phyloP scores from a whole-genome alignment of 2,888 invertebrate species.

The Trichogramma evanescens region DNA sequence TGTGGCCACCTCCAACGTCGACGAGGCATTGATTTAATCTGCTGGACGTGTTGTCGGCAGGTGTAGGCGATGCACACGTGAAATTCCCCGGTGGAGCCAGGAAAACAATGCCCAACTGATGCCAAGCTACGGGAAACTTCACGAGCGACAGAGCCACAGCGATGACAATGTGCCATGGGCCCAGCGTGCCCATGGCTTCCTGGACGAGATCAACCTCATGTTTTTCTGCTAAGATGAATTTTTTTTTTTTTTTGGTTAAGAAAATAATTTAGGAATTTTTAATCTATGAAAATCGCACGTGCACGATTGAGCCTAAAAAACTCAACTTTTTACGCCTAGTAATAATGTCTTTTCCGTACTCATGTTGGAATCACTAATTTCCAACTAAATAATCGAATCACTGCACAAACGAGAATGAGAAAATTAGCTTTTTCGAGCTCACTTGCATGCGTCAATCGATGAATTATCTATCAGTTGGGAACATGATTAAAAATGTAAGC shows the following conservation, averaged over 20 bases:
- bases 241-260: not conserved
- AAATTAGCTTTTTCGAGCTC: no score
- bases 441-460: no score
- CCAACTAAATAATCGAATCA: not conserved
- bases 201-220: conserved; percentile 42
- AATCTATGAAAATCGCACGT: not conserved
- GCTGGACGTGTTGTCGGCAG: conserved; percentile 25
- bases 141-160: conserved; percentile 50
- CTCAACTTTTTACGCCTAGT: no score
- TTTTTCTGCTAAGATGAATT: conserved; percentile 6
- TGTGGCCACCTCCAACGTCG: conserved; percentile 30
- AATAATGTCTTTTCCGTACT: no score
- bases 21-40: conserved; percentile 28
- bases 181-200: conserved; percentile 52
- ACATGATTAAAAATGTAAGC: no score
- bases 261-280: conserved; percentile 16
- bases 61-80: conserved; percentile 40
- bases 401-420: no score
- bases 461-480: no score
- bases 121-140: conserved; percentile 54
- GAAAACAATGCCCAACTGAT: conserved; percentile 54
- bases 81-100: conserved; percentile 52
- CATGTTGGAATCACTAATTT: not conserved
- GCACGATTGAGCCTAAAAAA: no score
- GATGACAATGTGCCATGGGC: conserved; percentile 53